These are phyloP conservation scores for Cistogaster globosa DNA, from an alignment of 2,888 invertebrate species.

Conservation along the genomic window DNA sequence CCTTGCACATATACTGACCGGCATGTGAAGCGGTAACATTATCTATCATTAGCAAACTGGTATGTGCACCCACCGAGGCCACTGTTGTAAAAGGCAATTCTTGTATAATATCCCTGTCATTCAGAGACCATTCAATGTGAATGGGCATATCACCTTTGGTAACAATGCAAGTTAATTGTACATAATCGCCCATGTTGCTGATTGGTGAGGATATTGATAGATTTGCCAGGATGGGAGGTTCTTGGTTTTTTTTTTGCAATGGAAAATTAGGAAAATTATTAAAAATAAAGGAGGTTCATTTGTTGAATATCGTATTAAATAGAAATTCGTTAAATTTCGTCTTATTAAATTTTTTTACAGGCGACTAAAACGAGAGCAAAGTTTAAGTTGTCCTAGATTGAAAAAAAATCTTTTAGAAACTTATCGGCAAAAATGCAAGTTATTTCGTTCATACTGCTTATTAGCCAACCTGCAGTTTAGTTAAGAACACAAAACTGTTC, in stretches of 20 bases:
- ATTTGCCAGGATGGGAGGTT: slow-evolving; percentile 79
- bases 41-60: slow-evolving; percentile 86
- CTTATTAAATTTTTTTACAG: too few species aligned
- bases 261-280: slow-evolving; percentile 10
- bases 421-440: too few species aligned
- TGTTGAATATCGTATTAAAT: too few species aligned
- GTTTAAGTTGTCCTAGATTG: too few species aligned
- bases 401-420: too few species aligned
- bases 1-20: slow-evolving; percentile 86
- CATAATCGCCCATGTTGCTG: slow-evolving; percentile 86
- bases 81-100: slow-evolving; percentile 77
- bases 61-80: slow-evolving; percentile 81
- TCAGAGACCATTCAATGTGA: slow-evolving; percentile 85
- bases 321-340: too few species aligned
- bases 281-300: slow-evolving; percentile 1
- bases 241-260: slow-evolving; percentile 69
- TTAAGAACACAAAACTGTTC: too few species aligned
- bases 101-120: slow-evolving; percentile 73
- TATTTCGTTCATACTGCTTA: too few species aligned
- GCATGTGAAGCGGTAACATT: slow-evolving; percentile 86
- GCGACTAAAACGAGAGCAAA: too few species aligned
- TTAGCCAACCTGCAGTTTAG: too few species aligned
- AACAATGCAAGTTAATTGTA: slow-evolving; percentile 92
- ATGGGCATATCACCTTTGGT: slow-evolving; percentile 89
- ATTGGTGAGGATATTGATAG: slow-evolving; percentile 80